Evolutionary conservation across 2,888 invertebrate genomes (phyloP), one percentile per base, ranked within the genome.

Genomic region (Dusona sp.): DNA sequence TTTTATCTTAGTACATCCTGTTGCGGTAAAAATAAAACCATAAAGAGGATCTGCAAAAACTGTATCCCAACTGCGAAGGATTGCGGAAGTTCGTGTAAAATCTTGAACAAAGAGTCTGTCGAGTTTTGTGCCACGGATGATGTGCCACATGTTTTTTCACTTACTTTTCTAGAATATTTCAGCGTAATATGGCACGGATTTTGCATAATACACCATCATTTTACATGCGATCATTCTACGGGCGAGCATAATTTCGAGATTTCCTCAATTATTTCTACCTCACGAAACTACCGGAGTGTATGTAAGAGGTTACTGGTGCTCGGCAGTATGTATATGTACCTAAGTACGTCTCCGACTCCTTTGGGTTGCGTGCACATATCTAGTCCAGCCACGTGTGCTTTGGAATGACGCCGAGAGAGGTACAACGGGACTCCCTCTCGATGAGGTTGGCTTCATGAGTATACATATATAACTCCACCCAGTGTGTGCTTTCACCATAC

Each of bases 301-400:
- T 38, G 78, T 73, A 11, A 78, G 78, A 73, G 57, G 72, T 67
- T 81, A 33, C 65, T 29, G 36, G 48, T 64, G 64, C 45, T 64
- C 13, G 25, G 29, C 68, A 73, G 72, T 51, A 33, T 29, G 33
- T 72, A 16, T 42, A 48, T 33, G 29, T 70, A 75, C 45, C 36
- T 72, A 68, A 33, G 72, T 79, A 85, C 82, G 64, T 75, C 79
- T 75, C 82, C 51, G 75, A 85, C 75, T 79, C 36, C 61, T 81
- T 64, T 54, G 75, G 79, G 77, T 85, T 78, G 85, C 85, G 79
- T 85, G 85, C 85, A 75, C 73, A 79, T 83, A 83, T 73, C 51
- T 65, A 82, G 54, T 78, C 42, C 38, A 57, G n/a, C 75, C 77
- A 65, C 80, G 80, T 83, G 79, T 83, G 72, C 79, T 72, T 42